phyloP scores from a whole-genome alignment of 1,140 invertebrate genomes.

The Littorina saxatilis region DNA sequence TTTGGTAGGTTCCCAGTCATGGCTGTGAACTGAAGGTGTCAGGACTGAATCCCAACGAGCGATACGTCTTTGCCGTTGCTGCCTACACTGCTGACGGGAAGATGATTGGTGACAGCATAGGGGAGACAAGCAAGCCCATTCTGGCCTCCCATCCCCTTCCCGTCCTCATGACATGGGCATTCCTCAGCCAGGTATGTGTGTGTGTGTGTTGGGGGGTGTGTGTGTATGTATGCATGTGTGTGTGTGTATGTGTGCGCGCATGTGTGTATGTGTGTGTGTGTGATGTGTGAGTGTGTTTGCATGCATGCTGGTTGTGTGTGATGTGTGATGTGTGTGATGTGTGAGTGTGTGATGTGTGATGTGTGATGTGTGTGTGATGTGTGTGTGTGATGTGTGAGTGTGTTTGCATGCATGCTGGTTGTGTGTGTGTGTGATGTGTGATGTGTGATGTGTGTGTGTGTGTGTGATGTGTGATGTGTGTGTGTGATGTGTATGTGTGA shows the following conservation, averaged over 20 bases:
- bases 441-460: too few species aligned
- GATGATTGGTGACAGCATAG: conserved; percentile 72
- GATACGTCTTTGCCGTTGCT: conserved; percentile 74
- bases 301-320: too few species aligned
- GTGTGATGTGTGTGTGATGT: conserved; percentile 24
- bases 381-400: too few species aligned
- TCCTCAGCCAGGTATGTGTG: conserved; percentile 71
- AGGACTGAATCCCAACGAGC: conserved; percentile 68
- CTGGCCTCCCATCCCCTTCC: conserved; percentile 72
- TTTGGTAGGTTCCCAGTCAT: conserved; percentile 60
- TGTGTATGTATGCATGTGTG: neutral
- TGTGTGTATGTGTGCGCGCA: neutral
- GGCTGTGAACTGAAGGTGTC: conserved; percentile 66
- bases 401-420: too few species aligned
- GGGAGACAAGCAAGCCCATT: conserved; percentile 72
- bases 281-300: too few species aligned
- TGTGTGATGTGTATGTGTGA: too few species aligned
- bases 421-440: too few species aligned
- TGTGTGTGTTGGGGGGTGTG: too few species aligned
- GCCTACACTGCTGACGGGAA: conserved; percentile 73
- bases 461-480: too few species aligned
- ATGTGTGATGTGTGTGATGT: neutral
- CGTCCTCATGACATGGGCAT: conserved; percentile 72
- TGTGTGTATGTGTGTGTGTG: neutral
- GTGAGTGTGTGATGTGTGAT: neutral